These are phyloP conservation scores for Erethizon dorsatum DNA, from an alignment of 2,797 vertebrate genomes.

Conservation along the genomic window DNA sequence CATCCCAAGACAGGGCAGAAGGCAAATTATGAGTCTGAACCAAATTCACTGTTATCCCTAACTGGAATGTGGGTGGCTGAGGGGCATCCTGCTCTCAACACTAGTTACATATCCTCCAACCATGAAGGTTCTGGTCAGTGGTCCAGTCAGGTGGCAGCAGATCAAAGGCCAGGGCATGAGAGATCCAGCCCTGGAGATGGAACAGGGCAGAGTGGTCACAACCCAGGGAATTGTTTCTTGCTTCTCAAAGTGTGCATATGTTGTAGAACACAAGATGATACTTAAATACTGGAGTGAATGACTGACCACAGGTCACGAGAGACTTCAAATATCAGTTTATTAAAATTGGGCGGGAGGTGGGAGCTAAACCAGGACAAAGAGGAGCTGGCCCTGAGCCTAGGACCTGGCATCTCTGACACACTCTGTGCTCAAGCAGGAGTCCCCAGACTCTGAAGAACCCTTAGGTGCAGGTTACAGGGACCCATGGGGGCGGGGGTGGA, in stretches of 20 bases:
- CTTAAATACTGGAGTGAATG: neutral
- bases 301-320: rapidly evolving
- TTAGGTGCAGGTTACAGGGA: too few relatives aligned
- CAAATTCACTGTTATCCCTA: neutral
- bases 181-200: rapidly evolving
- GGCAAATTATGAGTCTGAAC: neutral
- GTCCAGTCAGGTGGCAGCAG: neutral
- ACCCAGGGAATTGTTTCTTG: neutral
- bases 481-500: neutral
- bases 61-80: neutral
- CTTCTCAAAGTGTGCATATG: neutral
- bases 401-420: rapidly evolving
- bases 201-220: neutral
- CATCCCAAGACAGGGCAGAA: neutral
- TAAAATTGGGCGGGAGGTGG: neutral
- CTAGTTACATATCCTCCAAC: rapidly evolving
- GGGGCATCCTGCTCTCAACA: neutral
- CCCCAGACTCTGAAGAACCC: too few relatives aligned
- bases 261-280: neutral
- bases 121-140: neutral
- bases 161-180: rapidly evolving
- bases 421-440: too few relatives aligned
- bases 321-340: neutral
- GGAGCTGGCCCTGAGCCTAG: neutral
- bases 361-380: neutral